Evolutionary conservation across 2,797 vertebrate species (phyloP).

Genomic region (Gadopsis marmoratus): DNA sequence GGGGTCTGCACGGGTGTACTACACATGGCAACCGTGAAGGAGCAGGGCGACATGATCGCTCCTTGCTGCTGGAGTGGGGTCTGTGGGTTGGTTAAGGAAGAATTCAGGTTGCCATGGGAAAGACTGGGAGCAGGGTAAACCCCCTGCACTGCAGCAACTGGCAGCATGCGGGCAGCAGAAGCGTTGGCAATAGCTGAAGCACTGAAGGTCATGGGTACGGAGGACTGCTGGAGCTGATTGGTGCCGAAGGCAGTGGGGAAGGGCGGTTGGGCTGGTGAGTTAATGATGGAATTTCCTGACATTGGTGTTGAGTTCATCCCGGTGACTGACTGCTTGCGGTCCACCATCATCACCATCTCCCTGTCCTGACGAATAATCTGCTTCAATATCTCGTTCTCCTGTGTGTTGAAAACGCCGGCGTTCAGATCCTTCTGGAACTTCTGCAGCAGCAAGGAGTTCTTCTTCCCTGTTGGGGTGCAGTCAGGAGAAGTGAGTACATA

Average conservation of each 20-base stretch:
- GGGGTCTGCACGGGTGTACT: constrained; percentile 95
- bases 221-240: constrained; percentile 89
- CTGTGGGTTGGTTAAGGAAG: constrained; percentile 88
- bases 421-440: constrained; percentile 99
- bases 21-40: constrained; percentile 91
- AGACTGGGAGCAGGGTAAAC: constrained; percentile 88
- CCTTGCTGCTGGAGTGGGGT: constrained; percentile 88
- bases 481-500: constrained; percentile 73
- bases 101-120: constrained; percentile 90
- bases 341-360: constrained; percentile 96
- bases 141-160: constrained; percentile 86
- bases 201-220: constrained; percentile 88
- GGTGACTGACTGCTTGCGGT: constrained; percentile 88
- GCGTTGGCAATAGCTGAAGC: constrained; percentile 87
- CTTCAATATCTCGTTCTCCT: constrained; percentile 99
- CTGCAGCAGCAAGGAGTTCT: constrained; percentile 98
- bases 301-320: constrained; percentile 89
- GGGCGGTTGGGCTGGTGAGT: constrained; percentile 91
- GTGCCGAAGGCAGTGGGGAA: constrained; percentile 82
- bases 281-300: constrained; percentile 92
- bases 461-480: constrained; percentile 92
- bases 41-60: constrained; percentile 92
- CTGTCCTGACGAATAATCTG: constrained; percentile 99
- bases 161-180: constrained; percentile 88
- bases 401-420: constrained; percentile 98